Evolutionary conservation across 64 coral and sea anemone species (phyloP).

Genomic region (Catalaphyllia jardinei): DNA sequence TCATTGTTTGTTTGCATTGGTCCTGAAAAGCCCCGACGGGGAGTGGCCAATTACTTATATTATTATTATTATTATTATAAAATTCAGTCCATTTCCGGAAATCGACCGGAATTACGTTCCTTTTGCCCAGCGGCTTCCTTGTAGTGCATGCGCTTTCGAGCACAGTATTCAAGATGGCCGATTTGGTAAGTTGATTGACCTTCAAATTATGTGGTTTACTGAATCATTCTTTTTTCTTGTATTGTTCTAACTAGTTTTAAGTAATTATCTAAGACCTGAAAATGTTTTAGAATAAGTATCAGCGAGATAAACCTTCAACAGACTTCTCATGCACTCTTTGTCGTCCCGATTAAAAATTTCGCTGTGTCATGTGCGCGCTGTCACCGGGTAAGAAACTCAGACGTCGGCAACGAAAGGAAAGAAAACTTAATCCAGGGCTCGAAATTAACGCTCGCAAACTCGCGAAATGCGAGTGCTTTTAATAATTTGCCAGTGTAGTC

Average conservation of each 20-base stretch:
- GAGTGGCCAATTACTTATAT: too few species aligned
- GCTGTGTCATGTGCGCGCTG: slow-evolving; percentile 23
- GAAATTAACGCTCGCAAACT: too few species aligned
- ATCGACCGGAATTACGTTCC: neutral
- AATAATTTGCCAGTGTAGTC: too few species aligned
- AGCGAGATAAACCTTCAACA: neutral
- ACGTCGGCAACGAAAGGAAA: too few species aligned
- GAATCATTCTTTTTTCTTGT: neutral
- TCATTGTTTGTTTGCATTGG: too few species aligned
- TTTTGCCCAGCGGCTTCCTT: neutral
- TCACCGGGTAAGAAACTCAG: neutral
- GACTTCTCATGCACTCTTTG: neutral
- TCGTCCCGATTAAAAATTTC: neutral
- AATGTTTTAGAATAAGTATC: neutral
- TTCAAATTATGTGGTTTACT: neutral
- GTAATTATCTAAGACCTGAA: neutral
- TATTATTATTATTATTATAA: too few species aligned
- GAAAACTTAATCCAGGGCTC: too few species aligned
- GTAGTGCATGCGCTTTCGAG: neutral
- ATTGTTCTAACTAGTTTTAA: neutral
- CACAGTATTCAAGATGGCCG: slow-evolving; percentile 27
- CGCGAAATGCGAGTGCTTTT: too few species aligned
- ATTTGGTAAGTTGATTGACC: slow-evolving; percentile 5
- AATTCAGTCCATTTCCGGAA: too few species aligned
- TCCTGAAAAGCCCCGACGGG: too few species aligned